Evolutionary conservation across 2,797 vertebrate genomes (phyloP).

Genomic region (Acanthurus tractus): DNA sequence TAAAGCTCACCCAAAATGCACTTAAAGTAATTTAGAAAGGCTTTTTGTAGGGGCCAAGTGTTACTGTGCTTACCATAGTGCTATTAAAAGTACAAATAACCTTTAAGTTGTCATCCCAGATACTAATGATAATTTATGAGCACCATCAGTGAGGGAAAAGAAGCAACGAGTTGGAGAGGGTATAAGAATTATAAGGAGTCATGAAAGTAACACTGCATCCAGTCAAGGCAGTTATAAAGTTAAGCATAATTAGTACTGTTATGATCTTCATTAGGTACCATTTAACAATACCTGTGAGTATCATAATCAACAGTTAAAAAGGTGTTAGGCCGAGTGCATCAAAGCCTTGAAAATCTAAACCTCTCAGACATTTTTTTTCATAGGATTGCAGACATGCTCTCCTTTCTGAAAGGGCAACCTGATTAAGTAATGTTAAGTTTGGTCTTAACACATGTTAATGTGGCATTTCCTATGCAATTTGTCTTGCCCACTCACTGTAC

Average conservation of each 20-base stretch:
- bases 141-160: neutral
- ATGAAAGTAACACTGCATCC: neutral
- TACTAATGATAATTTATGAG: neutral
- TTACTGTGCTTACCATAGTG: neutral
- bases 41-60: neutral
- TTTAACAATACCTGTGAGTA: constrained; percentile 27
- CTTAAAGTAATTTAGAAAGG: neutral
- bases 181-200: neutral
- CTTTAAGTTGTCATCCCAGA: neutral
- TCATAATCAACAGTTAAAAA: constrained; percentile 44
- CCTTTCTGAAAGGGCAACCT: constrained; percentile 74
- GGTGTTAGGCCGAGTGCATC: constrained; percentile 38
- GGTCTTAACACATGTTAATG: constrained; percentile 84
- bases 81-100: constrained; percentile 11
- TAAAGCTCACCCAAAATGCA: neutral
- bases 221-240: neutral
- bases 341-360: constrained; percentile 43
- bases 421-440: constrained; percentile 78
- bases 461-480: constrained; percentile 79
- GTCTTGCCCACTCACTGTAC: constrained; percentile 71
- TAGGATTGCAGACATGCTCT: constrained; percentile 58
- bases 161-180: neutral
- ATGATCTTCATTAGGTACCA: constrained; percentile 6
- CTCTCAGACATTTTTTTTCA: constrained; percentile 64
- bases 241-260: neutral